Percentiles rank a stretch among this genome's conserved stretches.
phyloP scores from a whole-genome alignment of 2,797 vertebrate genomes.

The Eleutherodactylus coqui region DNA sequence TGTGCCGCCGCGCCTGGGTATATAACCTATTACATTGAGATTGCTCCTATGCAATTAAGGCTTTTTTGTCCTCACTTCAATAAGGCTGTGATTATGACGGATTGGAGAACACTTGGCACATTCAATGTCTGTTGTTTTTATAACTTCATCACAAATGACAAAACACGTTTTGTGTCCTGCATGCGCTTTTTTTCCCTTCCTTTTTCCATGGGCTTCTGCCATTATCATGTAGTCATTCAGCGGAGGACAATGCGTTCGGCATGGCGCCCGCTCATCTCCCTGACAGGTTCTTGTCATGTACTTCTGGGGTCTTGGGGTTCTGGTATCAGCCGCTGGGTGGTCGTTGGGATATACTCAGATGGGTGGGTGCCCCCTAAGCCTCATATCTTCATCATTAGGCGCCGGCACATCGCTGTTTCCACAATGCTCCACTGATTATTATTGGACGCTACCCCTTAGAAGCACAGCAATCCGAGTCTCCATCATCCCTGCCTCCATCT shows the following conservation, averaged over 20 bases:
- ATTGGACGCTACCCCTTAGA: too few relatives aligned
- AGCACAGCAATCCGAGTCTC: too few relatives aligned
- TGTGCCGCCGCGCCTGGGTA: conserved; percentile 97
- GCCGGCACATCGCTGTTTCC: too few relatives aligned
- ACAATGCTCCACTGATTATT: too few relatives aligned
- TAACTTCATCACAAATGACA: conserved; percentile 99
- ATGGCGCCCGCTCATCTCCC: conserved; percentile 81
- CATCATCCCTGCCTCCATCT: too few relatives aligned
- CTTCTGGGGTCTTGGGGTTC: not conserved
- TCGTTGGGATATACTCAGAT: too few relatives aligned
- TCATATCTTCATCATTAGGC: too few relatives aligned
- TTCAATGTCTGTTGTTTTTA: conserved; percentile 99
- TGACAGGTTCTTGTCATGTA: conserved; percentile 77
- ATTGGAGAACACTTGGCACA: conserved; percentile 98
- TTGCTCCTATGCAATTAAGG: conserved; percentile 99
- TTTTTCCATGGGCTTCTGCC: conserved; percentile 99
- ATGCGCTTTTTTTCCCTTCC: conserved; percentile 69
- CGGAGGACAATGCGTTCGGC: conserved; percentile 87
- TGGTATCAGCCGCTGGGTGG: not conserved
- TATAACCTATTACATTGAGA: conserved; percentile 99
- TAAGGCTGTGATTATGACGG: conserved; percentile 99
- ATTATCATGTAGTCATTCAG: conserved; percentile 96
- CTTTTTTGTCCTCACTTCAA: conserved; percentile 99
- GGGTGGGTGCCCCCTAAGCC: too few relatives aligned
- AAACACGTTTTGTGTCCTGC: conserved; percentile 98